Evolutionary conservation across 2,113 vertebrate genomes (phyloP), one percentile per base, ranked within the genome.

Genomic region (Pachypanchax playfairii): DNA sequence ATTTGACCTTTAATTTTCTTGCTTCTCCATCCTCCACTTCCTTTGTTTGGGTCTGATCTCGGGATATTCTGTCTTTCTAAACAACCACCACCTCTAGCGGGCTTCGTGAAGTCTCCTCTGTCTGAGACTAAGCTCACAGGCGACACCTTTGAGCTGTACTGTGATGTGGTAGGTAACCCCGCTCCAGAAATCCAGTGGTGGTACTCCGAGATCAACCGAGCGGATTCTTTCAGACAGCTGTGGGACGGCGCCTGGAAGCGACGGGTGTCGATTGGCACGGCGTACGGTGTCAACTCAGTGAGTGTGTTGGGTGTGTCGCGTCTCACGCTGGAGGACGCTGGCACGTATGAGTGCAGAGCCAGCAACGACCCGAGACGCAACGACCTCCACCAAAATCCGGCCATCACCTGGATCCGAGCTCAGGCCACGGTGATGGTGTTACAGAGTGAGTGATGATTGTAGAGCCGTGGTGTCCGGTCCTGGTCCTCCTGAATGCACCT

Each of bases 131-230:
- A 96, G 80, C 93, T 98, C 91, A 96, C 95, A 60, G 95, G 94
- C 62, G 96, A 98, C 92, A 92, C 94, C 88, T 96, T 97, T 94
- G 95, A 97, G 92, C 93, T 98, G 89, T 98, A 96, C 93, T 97
- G 95, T 92, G 96, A 98, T 58, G 95, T 96, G 87, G 92, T 96
- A 88, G 96, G 95, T 83, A 95, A 85, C 87, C 96, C 97, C 90
- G 95, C 95, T 79, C 97, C 97, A 54, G 97, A 98, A 92, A 96
- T 98, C 94, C 97, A 98, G 92, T 98, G 97, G 96, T 98, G 96
- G 96, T 98, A 97, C 82, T 94, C 95, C 21, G 95, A 98, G 93
- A 93, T 95, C 89, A 97, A 98, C 94, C 92, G 92, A 71, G 95
- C 92, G 51, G 95, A 96, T 90, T 94, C 93, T 90, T 99, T 98